These are phyloP conservation scores for Heterochromis multidens DNA, from an alignment of 2,113 vertebrate genomes.

Conservation along the genomic window DNA sequence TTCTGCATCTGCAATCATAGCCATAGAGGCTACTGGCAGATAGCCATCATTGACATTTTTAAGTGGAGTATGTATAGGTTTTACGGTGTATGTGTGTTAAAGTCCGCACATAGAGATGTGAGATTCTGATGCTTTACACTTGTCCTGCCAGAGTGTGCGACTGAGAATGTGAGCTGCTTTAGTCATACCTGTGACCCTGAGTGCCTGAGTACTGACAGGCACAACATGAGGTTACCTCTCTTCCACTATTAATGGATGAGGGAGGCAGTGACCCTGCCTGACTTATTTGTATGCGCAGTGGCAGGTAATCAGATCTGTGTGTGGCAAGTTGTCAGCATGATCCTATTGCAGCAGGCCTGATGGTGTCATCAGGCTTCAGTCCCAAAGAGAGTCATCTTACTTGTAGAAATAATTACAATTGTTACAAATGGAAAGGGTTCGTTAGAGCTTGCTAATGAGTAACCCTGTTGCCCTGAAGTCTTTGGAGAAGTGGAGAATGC, in stretches of 20 bases:
- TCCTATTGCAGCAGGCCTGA: neutral
- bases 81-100: neutral
- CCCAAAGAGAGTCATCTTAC: neutral
- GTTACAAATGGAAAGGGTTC: neutral
- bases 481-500: neutral
- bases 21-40: neutral
- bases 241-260: conserved; percentile 23
- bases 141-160: neutral
- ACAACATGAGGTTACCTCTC: conserved; percentile 8
- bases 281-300: neutral
- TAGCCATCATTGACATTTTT: neutral
- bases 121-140: neutral
- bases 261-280: neutral
- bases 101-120: neutral
- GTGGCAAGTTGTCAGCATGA: neutral
- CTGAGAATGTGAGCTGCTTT: conserved; percentile 2
- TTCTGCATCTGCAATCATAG: neutral
- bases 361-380: neutral
- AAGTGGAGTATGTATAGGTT: too few relatives aligned
- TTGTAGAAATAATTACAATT: neutral
- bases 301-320: conserved; percentile 3
- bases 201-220: conserved; percentile 3
- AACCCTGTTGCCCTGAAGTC: neutral
- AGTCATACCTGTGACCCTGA: conserved; percentile 1
- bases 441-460: neutral